Conservation (phyloP, 2,113 vertebrate genomes). For the Oreochromis aureus region DNA sequence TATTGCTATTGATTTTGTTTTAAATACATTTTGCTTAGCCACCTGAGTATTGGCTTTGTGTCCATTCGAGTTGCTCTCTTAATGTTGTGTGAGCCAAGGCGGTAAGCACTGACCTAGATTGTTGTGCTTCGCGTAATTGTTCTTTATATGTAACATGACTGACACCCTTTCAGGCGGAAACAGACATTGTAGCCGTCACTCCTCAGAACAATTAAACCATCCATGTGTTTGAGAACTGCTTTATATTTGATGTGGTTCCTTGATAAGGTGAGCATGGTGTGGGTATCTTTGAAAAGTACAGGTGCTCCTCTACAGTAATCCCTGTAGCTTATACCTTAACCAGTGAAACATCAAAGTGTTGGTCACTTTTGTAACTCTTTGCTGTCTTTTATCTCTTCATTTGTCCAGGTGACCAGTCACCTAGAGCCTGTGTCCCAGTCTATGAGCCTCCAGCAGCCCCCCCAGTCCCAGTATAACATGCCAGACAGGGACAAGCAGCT, state of each 20-base stretch:
- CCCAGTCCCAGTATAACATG: conserved; percentile 84
- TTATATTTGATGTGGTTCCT: neutral
- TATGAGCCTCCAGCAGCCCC: conserved; percentile 77
- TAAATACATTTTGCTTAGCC: conserved; percentile 61
- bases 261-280: neutral
- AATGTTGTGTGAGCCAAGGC: conserved; percentile 25
- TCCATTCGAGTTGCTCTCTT: conserved; percentile 54
- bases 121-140: conserved; percentile 12
- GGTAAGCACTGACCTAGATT: conserved; percentile 30
- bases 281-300: neutral
- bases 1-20: conserved; percentile 70
- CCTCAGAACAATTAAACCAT: neutral
- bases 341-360: neutral
- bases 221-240: neutral
- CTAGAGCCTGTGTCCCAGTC: conserved; percentile 83
- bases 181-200: neutral
- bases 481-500: conserved; percentile 85
- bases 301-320: neutral
- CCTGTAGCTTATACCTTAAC: neutral
- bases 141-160: conserved; percentile 7
- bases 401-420: conserved; percentile 79
- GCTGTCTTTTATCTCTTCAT: neutral
- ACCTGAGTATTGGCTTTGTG: conserved; percentile 64
- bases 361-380: neutral
- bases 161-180: neutral